Base-by-base conservation (phyloP, 2,888 invertebrate species). In the Apamea sordens region DNA sequence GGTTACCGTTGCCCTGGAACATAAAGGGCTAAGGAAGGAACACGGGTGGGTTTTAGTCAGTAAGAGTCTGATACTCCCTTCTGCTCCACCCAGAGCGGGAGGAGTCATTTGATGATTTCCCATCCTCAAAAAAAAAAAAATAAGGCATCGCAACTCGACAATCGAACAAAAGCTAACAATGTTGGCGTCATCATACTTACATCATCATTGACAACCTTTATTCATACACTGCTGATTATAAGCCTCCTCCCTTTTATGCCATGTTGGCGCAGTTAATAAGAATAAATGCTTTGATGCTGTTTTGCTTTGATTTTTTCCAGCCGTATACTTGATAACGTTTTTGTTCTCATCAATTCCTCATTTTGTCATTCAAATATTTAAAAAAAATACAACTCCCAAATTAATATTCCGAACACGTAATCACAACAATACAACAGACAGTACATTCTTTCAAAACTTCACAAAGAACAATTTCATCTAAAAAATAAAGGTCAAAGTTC, bases 401-500 rank as follows among this genome's bases (percentile, higher is more conserved):
- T 78, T 67, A 68, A 83, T 83, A 78, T 80, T 80, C 78, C 59
- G 70, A 84, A 59, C 79, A 81, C 63, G 59, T 84, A 59, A 65
- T 65, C 21, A 59, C 47, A 36, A 24, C 18, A 80, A 56, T 11
- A 41, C 44, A 81, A 59, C 47, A 72, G 36, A 78, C 64, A 56
- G 24, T 24, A 61, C n/a, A 71, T 84, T 82, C 56, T 64, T 81
- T 32, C 36, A 47, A 65, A 72, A 64, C 32, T 76, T 82, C 6
- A 76, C 32, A 83, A 70, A 75, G 73, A 70, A 64, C 32, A 70
- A 71, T 80, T 18, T 86, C 63, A 67, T 71, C 50, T 77, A 53
- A 74, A 86, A 74, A 65, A 59, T 76, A 77, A 85, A 87, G 87
- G 85, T 87, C 81, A 75, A 84, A 83, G 80, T 85, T 85, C 83